These are phyloP conservation scores for Microtus pennsylvanicus DNA, from an alignment of 2,113 vertebrate species.

Conservation along the genomic window DNA sequence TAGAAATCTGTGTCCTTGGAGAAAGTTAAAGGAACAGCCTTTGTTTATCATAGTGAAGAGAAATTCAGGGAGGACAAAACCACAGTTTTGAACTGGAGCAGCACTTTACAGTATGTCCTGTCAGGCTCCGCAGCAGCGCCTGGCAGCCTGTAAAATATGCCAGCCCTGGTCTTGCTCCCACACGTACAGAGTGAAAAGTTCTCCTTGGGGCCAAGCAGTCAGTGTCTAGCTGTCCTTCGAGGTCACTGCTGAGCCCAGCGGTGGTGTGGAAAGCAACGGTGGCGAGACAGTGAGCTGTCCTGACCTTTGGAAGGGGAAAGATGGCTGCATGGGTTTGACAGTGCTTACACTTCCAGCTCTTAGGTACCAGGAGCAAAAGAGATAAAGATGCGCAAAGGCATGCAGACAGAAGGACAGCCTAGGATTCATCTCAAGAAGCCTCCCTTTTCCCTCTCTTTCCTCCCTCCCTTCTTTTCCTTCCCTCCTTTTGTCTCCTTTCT, in stretches of 20 bases:
- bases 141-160: background rate
- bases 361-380: background rate
- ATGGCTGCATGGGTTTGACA: background rate
- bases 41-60: background rate
- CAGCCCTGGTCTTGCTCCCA: background rate
- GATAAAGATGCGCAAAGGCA: background rate
- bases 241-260: background rate
- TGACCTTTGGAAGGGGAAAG: background rate
- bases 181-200: background rate
- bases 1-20: constrained; percentile 21
- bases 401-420: background rate
- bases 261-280: background rate
- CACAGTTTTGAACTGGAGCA: background rate
- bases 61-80: background rate
- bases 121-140: background rate
- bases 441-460: background rate
- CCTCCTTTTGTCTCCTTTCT: background rate
- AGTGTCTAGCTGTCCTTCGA: background rate
- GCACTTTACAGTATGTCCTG: background rate
- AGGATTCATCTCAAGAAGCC: background rate
- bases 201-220: background rate
- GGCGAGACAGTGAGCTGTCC: background rate
- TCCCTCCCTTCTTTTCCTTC: no score
- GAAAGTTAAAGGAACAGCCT: constrained; percentile 4
- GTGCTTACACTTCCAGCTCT: background rate